Base-by-base conservation (phyloP, 2,113 vertebrate genomes). In the Murina feae region DNA sequence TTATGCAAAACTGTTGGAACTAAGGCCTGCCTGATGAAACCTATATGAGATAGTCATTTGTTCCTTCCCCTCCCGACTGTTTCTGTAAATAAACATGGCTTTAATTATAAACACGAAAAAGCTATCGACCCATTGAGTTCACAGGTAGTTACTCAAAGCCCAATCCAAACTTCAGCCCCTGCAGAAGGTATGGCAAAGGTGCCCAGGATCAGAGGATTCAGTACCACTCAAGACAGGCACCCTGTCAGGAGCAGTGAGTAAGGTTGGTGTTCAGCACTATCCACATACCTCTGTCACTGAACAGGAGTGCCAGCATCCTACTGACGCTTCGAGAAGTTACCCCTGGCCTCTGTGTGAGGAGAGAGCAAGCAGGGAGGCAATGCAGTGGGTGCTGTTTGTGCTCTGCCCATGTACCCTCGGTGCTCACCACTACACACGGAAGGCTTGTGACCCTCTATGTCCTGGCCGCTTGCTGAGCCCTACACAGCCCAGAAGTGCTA, bases 361-460 rank as follows among this genome's bases (percentile, higher is more conserved):
- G 25, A 88, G 2, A 81, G 37, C 10, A 11, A 79, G 49, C 30
- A 66, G 11, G 4, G 16, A 95, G 71, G 55, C 5, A 10, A 42
- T 23, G 20, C 0, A 51, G 53, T 13, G 28, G 49, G 53, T 35
- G 30, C 10, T 69, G n/a, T 39, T 1, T 8, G 63, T 28, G 28
- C 13, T 35, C 35, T 10, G 51, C 18, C n/a, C 21, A 9, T 0
- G 3, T 69, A 30, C 20, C 44, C 44, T 60, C 0, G 1, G 2
- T 2, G 10, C 5, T 71, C 30, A 23, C 60, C 5, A 8, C n/a
- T 30, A 0, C 10, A 25, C 14, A 37, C 2, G 0, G 6, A n/a
- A 51, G 55, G 5, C 35, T 53, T 39, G 49, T 32, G 37, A 80
- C 53, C 23, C 17, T 68, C 32, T 28, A 23, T 39, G 71, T 55